These are phyloP conservation scores for Eubucco bourcierii DNA, from an alignment of 2,113 vertebrate species.

Conservation along the genomic window DNA sequence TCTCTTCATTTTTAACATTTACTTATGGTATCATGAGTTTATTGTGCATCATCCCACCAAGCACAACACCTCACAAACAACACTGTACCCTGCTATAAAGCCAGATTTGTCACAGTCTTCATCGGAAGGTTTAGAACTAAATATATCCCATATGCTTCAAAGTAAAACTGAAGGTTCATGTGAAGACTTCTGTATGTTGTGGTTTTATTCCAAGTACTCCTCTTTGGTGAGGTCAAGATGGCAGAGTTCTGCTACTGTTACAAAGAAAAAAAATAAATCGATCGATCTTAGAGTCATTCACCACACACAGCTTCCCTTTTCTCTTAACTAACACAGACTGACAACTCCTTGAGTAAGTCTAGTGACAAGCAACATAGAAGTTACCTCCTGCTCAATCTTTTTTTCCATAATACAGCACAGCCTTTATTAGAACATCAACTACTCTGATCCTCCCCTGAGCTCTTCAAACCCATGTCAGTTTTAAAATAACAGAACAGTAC, in stretches of 20 bases:
- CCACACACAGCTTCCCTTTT: neutral
- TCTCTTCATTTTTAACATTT: neutral
- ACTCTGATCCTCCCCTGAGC: neutral
- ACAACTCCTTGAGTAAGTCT: neutral
- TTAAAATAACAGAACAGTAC: neutral
- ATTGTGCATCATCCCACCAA: neutral
- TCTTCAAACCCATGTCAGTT: constrained; percentile 12
- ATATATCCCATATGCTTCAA: constrained; percentile 48
- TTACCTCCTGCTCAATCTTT: neutral
- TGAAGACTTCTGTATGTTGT: constrained; percentile 51
- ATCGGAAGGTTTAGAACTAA: constrained; percentile 43
- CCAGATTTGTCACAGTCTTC: constrained; percentile 34
- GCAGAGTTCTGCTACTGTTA: constrained; percentile 54
- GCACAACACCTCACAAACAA: constrained; percentile 20
- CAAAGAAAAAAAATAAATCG: constrained; percentile 44
- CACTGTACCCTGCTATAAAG: constrained; percentile 13
- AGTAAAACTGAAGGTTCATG: constrained; percentile 49
- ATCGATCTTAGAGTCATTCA: constrained; percentile 29
- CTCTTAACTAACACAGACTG: neutral
- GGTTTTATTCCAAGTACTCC: constrained; percentile 51
- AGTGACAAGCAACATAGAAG: constrained; percentile 19
- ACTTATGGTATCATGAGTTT: neutral
- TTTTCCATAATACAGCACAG: neutral
- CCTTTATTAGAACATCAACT: constrained; percentile 17
- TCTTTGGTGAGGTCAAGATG: constrained; percentile 50